Base-by-base conservation (phyloP, 2,888 invertebrate species). In the Rugalucina vietnamica region DNA sequence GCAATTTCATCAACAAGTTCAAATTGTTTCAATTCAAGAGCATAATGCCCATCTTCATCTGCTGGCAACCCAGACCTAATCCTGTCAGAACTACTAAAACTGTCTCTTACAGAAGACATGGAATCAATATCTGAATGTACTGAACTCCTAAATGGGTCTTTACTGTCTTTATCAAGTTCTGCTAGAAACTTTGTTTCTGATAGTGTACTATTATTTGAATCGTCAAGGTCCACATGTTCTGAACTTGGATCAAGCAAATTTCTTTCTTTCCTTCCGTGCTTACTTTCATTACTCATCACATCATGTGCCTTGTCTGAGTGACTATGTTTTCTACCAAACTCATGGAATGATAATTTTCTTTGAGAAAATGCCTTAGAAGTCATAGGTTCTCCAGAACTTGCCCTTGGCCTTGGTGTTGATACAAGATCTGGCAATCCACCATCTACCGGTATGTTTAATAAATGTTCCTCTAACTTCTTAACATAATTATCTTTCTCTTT, bases 1-100 rank as follows among this genome's bases (percentile, higher is more conserved):
- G 88, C 83, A 57, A 93, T 87, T 86, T 93, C 93, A 82, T 91
- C 91, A 29, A 91, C 87, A 34, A 93, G 86, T 82, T 92, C 91
- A 82, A 90, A 88, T 82, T 92, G 91, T 81, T 92, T 90, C 10
- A 89, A 70, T 65, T 91, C 91, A 18, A 91, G 73, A 8, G 89
- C 89, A 60, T 82, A 81, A 84, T 88, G 88, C 0, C 88, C 88
- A 84, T 89, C 90, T 65, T 88, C 86, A 32, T 88, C 84, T 21
- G 87, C 80, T 12, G 71, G 81, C n/a, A 86, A 71, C 29, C 88
- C 87, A 43, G 89, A 87, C 32, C 74, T 73, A 18, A 87, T 82
- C 60, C 79, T 83, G n/a, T 86, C 87, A 12, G 80, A 76, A 1
- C 70, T 74, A 24, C 81, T 75, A 21, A 86, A 72, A 65, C 82